Evolutionary conservation across 2,888 invertebrate species (phyloP), one percentile per base, ranked within the genome.

Genomic region (Drosophila acutilabella): DNA sequence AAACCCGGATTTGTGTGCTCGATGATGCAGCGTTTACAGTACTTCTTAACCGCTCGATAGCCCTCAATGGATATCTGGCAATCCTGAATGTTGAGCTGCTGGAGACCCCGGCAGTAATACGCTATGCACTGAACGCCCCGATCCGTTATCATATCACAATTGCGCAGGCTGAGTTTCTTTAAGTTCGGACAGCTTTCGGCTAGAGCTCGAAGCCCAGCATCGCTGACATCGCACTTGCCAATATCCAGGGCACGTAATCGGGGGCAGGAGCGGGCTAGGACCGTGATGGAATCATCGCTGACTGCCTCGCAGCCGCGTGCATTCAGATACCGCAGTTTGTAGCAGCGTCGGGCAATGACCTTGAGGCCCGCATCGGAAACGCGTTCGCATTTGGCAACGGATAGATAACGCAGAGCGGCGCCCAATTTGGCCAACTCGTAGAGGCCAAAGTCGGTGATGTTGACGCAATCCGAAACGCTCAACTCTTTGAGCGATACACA

Each of bases 1-100:
- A 98, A 98, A 30, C 97, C 98, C 71, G 98, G 98, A 93, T 98
- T 98, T 2, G 98, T 98, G 91, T 98, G 98, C 91, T 98, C 98
- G 77, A 98, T 98, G 75, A 98, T 96, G 92, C 98, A 98, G 85
- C 97, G 93, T 89, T 97, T 97, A 93, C 98, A 98, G 91, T 97
- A 97, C 90, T 96, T 97, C 92, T 98, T 98, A 45, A 98, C 97
- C 5, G 97, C 97, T 82, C 97, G 93, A 91, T 98, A 98, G 0
- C 98, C 98, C 81, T 98, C 95, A 47, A 97, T 93, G 4, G 98
- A 97, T 79, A 98, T 96, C 67, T 97, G 96, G 71, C 98, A 98
- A 92, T 98, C 98, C 89, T 98, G 98, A 73, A 98, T 98, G 91
- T 98, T 98, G 10, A 98, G 93, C 90, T 98, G 98, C 62, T 97